Evolutionary conservation across 1,140 invertebrate genomes (phyloP), one percentile per base, ranked within the genome.

Genomic region (Saccostrea cuccullata): DNA sequence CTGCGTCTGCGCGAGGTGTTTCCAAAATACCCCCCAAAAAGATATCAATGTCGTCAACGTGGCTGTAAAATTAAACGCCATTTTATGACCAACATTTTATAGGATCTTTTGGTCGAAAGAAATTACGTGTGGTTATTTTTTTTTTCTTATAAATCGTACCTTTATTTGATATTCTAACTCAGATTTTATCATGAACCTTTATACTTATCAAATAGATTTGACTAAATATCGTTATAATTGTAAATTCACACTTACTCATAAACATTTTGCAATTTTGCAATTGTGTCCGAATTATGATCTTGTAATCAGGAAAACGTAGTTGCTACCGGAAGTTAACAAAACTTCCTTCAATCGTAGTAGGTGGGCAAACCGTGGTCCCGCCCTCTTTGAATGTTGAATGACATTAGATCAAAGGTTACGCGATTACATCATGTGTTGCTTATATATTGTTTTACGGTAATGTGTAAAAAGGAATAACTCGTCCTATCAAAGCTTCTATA

Each of bases 351-450:
- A 0, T 77, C 55, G 87, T 92, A 91, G 89, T 90, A 91, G 15
- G 90, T 55, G 2, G 97, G 96, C 4, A 99, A 95, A 8, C 98
- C 98, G 93, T 98, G 98, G 93, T 99, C 98, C 73, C 98, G 91
- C 6, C 96, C 96, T 90, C 96, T 93, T 93, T 97, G 96, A 55
- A 97, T 96, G 89, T 96, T 96, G 15, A 96, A 91, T 5, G 96
- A 93, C 13, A 95, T 94, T 87, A 96, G 92, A 92, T 92, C 91
- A 64, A 85, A 64, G 6, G 17, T n/a, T 20, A 8, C 2, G 3
- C 58, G 5, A n/a, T n/a, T 64, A 20, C 15, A 20, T n/a, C n/a
- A n/a, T n/a, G n/a, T n/a, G n/a, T n/a, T n/a, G n/a, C n/a, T n/a
- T n/a, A n/a, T n/a, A n/a, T n/a, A n/a, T n/a, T n/a, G n/a, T n/a